Evolutionary conservation across 2,888 invertebrate genomes (phyloP).

Genomic region (Caenorhabditis wallacei): DNA sequence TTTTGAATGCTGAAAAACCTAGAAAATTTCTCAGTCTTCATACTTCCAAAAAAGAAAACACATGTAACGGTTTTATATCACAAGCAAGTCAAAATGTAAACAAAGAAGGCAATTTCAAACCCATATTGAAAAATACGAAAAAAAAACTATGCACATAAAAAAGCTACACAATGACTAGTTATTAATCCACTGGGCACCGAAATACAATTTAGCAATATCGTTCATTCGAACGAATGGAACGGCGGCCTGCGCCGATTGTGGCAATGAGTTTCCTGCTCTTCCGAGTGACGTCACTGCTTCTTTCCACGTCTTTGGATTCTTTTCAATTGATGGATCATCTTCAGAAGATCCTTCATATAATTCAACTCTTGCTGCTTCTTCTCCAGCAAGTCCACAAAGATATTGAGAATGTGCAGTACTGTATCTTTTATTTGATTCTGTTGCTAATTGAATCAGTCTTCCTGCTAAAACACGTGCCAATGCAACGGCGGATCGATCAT

Average conservation of each 20-base stretch:
- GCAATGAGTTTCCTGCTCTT: conserved; percentile 38
- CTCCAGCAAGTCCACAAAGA: conserved; percentile 62
- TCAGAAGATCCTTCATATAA: conserved; percentile 37
- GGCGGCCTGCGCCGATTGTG: conserved; percentile 60
- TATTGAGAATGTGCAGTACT: conserved; percentile 57
- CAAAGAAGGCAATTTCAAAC: conserved; percentile 1
- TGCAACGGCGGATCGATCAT: conserved; percentile 53
- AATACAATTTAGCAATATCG: conserved; percentile 69
- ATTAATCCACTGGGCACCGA: conserved; percentile 62
- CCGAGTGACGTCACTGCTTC: conserved; percentile 65
- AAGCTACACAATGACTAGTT: conserved; percentile 10
- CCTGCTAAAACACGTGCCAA: conserved; percentile 67
- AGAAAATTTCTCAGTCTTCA: too few species aligned
- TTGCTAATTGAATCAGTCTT: conserved; percentile 60
- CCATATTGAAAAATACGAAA: neutral
- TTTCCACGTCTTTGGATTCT: conserved; percentile 64
- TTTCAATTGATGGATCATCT: conserved; percentile 1
- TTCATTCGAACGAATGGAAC: conserved; percentile 60
- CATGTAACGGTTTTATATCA: too few species aligned
- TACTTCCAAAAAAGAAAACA: too few species aligned
- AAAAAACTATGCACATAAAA: conserved; percentile 31
- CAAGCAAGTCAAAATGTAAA: too few species aligned
- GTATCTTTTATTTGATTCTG: conserved; percentile 59
- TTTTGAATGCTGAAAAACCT: neutral
- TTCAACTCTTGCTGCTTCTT: conserved; percentile 68